Base-by-base conservation (phyloP, 1,140 invertebrate genomes). In the Drosophila nigrodunni region DNA sequence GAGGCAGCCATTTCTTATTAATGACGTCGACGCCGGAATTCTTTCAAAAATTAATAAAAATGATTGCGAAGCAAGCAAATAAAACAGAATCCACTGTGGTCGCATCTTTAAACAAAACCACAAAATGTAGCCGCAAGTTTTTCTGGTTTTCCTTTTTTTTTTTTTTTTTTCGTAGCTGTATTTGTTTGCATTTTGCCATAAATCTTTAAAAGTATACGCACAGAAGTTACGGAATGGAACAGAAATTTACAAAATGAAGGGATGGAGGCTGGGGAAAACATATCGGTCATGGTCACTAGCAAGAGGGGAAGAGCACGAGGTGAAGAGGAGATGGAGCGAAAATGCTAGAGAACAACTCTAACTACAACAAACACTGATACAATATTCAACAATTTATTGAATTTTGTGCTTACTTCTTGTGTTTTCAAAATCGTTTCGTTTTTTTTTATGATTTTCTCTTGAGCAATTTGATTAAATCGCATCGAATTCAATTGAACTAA, bases 21-120 rank as follows among this genome's bases (percentile, higher is more conserved):
- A 83, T 83, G 77, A 59, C 73, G 47, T 43, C 72, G 62, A 47
- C 49, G 49, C 21, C 58, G 50, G 58, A 80, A 83, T 83, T 85
- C 81, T 79, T 83, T 74, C 13, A 47, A 83, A 85, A 80, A 85
- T 80, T 83, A 83, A 83, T 83, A 83, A 83, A 69, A 83, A 85
- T 77, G 74, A 80, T 83, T 73, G 55, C 82, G 71, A 35, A 37
- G 41, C 18, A 18, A 62, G 39, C 79, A 74, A 83, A 80, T 83
- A 70, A 83, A 74, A 80, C 67, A 64, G 66, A 70, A 68, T 76
- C 68, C 59, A 41, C 66, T 74, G 80, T 57, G 75, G 75, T 71
- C 71, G 59, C 75, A 59, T 59, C 65, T 61, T 67, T 55, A 46
- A 55, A 44, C 34, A 74, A 74, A 74, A 54, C 79, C 79, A 62